Evolutionary conservation across 2,888 invertebrate species (phyloP), one percentile per base, ranked within the genome.

Genomic region (Apotomis turbidana): DNA sequence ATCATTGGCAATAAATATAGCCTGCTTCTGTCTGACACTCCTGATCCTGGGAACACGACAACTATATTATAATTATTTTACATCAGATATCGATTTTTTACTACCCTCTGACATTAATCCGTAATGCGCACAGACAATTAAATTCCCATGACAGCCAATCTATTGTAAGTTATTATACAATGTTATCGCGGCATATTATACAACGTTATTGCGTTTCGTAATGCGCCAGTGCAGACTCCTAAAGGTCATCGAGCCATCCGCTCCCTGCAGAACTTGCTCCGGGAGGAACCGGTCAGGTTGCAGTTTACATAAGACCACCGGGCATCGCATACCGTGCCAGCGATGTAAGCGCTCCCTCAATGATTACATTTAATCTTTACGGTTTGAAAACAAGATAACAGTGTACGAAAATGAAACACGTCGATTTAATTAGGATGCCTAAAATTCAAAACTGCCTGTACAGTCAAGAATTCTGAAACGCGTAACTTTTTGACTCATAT

Each of bases 241-340:
- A 72, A 72, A 72, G 72, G 72, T 72, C 72, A 58, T 68, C 72
- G 71, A 52, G 72, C 72, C 68, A 72, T 72, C 67, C 51, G 51
- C 68, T 68, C 68, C 72, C 44, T 51, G 71, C 61, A 61, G 27
- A 27, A 71, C 71, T 62, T 44, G 27, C 27, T 27, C 27, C 27
- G 27, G 27, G 71, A 52, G 57, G 72, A 63, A 72, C 72, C 72
- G 72, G 72, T 72, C 68, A 71, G 61, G 4, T 49, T 6, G 8
- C 44, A 58, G 71, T 51, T 72, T 68, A 63, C 72, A 63, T 59
- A 72, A 71, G 57, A 72, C 52, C 59, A 54, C 67, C 57, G 58
- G 71, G 68, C 51, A 68, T 49, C 54, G 58, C 66, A 46, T 66
- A 52, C 52, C 52, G 63, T n/a, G 36, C 13, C 12, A 58, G 44